Base-by-base conservation (phyloP, 1,140 invertebrate species). In the Eupeodes corollae region DNA sequence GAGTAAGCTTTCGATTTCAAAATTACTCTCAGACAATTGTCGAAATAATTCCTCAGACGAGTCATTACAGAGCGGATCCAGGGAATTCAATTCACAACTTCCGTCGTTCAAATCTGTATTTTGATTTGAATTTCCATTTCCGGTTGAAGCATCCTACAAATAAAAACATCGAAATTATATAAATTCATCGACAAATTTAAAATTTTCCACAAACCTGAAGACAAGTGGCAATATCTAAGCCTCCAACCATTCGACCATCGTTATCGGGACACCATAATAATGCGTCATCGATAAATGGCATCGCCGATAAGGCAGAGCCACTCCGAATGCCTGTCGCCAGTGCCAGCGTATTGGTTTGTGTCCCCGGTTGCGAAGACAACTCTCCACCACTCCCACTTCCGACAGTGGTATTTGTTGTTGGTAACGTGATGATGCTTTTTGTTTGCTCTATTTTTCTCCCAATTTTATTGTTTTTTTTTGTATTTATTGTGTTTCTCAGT, bases 201-300 rank as follows among this genome's bases (percentile, higher is more conserved):
- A 32, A n/a, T 12, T 18, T 2, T 26, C 6, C 53, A 72, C 73
- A 73, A 71, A 88, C 88, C 77, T 84, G 82, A 62, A 91, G 79
- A 72, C 88, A 91, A 67, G 83, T 83, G 51, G 84, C 85, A 53
- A 91, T 74, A 68, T 91, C 88, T 63, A 63, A 57, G 50, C 63
- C 63, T 52, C 59, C 63, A 52, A 90, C 87, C 79, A 91, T 88
- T 72, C 88, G 90, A 67, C 84, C 86, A 71, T 91, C 87, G 71
- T 86, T 88, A 75, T 90, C 86, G 64, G 85, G 84, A 76, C 87
- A 88, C 88, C 88, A 91, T 56, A 91, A 79, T 55, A 87, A 71
- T 65, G 91, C 88, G 77, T 91, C 88, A 75, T 91, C 88, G 73
- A 92, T 90, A 78, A 91, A 92, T 74, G 88, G 88, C 88, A 92